Base-by-base conservation (phyloP, 1,140 invertebrate genomes). In the Protaetia brevitarsis region DNA sequence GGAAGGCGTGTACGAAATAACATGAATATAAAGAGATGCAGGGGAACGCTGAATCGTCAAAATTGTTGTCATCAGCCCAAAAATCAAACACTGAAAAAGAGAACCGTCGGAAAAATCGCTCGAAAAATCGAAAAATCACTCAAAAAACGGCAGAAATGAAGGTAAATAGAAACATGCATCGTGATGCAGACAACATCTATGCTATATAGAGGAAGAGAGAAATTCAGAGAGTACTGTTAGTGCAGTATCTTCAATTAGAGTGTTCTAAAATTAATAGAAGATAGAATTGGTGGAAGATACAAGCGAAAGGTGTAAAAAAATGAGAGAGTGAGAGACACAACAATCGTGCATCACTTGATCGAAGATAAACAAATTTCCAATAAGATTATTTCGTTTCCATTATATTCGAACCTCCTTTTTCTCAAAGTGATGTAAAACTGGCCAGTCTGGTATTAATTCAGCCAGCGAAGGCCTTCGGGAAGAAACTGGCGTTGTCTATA, bases 371-470 rank as follows among this genome's bases (percentile, higher is more conserved):
- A 34, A 58, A 57, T 59, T 13, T 60, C 26, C 34, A 41, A 41
- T 23, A 71, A 63, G 41, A 66, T 60, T 66, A 69, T 69, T 68
- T 71, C 70, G 71, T 72, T 64, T 75, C 81, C 59, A 61, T n/a
- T n/a, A 21, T 21, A 45, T 78, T 84, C 86, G 85, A 89, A 89
- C 88, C 88, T 89, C 87, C 82, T 84, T 84, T 82, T 82, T 86
- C 82, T 83, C 85, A 86, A 92, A 91, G 82, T 89, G 90, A 83
- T 96, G 92, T 74, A 97, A 88, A 74, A 88, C 89, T 74, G 95
- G 95, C 95, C 95, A 97, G 84, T 96, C 95, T 74, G 94, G 94
- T 81, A 97, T 97, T 84, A 96, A 83, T 83, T 97, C 94, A 74
- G 94, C 93, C 80, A 97, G 85, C 71, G 94, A 96, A 76, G 88